Percentiles rank a stretch among this genome's conserved stretches.
phyloP scores from a whole-genome alignment of 53 echinoderm and acorn worm species.

The Actinopyga echinites region DNA sequence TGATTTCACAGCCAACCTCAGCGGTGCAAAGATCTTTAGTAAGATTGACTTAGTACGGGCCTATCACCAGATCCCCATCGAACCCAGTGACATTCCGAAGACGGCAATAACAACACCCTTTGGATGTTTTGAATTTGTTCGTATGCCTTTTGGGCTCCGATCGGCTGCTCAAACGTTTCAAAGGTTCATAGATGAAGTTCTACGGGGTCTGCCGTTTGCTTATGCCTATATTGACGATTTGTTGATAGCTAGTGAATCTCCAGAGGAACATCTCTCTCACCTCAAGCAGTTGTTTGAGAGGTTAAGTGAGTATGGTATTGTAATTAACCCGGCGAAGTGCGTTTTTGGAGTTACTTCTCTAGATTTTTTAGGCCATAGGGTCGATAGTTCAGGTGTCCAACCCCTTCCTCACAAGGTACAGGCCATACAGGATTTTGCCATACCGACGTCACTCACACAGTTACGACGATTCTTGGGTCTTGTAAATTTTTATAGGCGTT shows the following conservation, averaged over 20 bases:
- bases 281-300: constrained; percentile 17
- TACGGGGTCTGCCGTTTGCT: constrained; percentile 9
- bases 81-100: constrained; percentile 4
- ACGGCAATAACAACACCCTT: constrained; percentile 32
- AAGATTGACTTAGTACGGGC: constrained; percentile 25
- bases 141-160: constrained; percentile 52
- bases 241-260: constrained; percentile 13
- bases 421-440: constrained; percentile 19
- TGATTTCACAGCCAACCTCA: constrained; percentile 1
- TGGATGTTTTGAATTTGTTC: constrained; percentile 41
- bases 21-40: neutral
- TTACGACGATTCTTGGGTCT: constrained; percentile 21
- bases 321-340: constrained; percentile 44
- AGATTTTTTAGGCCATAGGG: constrained; percentile 24
- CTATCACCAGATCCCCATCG: constrained; percentile 35
- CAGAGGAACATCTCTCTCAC: constrained; percentile 1
- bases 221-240: constrained; percentile 57
- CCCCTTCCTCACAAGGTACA: constrained; percentile 28
- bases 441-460: constrained; percentile 6
- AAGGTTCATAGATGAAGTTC: constrained; percentile 41
- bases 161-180: constrained; percentile 51
- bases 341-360: constrained; percentile 12
- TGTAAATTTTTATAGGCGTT: constrained; percentile 27
- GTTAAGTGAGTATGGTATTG: neutral
- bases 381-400: neutral